Evolutionary conservation across 2,888 invertebrate genomes (phyloP).

Genomic region (Deroplatys truncata): DNA sequence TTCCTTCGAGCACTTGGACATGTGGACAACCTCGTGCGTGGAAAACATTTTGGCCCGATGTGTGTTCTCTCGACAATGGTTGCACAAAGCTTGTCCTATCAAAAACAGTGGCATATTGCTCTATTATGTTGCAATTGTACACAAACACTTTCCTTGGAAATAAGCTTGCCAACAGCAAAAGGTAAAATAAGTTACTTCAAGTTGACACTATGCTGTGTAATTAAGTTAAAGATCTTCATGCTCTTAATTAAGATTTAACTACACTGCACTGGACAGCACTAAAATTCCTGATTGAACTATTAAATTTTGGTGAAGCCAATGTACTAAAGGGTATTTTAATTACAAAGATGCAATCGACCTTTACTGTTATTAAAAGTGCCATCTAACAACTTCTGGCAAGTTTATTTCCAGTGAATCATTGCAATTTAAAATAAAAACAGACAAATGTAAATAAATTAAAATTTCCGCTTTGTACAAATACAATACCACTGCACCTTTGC

Average conservation of each 20-base stretch:
- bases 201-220: no score
- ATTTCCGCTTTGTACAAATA: background rate
- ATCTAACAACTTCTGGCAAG: background rate
- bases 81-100: constrained; percentile 68
- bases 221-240: no score
- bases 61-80: constrained; percentile 64
- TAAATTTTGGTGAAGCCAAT: no score
- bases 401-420: background rate
- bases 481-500: background rate
- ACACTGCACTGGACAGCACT: no score
- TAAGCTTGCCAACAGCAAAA: constrained; percentile 43
- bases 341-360: no score
- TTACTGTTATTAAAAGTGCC: no score
- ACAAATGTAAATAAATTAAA: background rate
- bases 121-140: background rate
- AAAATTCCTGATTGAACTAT: no score
- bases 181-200: no score
- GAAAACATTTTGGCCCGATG: constrained; percentile 76
- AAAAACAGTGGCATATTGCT: constrained; percentile 2
- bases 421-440: constrained; percentile 17
- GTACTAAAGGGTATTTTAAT: background rate
- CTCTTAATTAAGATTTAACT: no score
- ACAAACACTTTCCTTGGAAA: background rate
- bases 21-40: constrained; percentile 65
- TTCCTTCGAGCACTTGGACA: constrained; percentile 65